Conservation (phyloP, 1,140 invertebrate species). For the Pantala flavescens region DNA sequence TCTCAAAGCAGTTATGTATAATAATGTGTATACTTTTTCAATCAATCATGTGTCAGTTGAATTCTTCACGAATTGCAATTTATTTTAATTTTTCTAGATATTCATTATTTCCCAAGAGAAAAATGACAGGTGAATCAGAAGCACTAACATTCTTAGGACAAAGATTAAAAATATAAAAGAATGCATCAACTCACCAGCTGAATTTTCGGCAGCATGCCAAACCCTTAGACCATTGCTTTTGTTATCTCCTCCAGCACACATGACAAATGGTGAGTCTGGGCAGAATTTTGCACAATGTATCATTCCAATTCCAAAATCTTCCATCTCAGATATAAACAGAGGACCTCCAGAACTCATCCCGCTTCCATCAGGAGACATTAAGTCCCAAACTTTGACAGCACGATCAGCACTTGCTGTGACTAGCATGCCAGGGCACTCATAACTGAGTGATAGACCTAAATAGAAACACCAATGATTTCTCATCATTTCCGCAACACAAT, state of each 20-base stretch:
- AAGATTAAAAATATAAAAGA: background rate
- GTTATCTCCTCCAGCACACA: conserved; percentile 74
- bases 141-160: too few relatives aligned
- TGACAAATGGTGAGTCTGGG: conserved; percentile 69
- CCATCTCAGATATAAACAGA: conserved; percentile 41
- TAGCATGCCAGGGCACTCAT: conserved; percentile 54
- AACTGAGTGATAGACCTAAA: conserved; percentile 53
- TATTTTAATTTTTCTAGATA: too few relatives aligned
- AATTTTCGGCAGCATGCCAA: conserved; percentile 56
- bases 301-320: conserved; percentile 53
- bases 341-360: conserved; percentile 28
- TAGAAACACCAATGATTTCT: background rate
- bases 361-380: conserved; percentile 26
- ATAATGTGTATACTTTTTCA: too few relatives aligned
- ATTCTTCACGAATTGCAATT: too few relatives aligned
- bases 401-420: conserved; percentile 63
- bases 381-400: conserved; percentile 69
- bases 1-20: too few relatives aligned
- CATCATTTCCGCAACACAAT: too few relatives aligned
- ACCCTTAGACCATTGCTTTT: conserved; percentile 66
- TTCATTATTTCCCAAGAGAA: too few relatives aligned
- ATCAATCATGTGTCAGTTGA: too few relatives aligned
- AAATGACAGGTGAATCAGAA: too few relatives aligned
- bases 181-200: conserved; percentile 42
- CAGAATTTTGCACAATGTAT: conserved; percentile 61